phyloP scores from a whole-genome alignment of 2,888 invertebrate species.

The Tenthredo mesomela region DNA sequence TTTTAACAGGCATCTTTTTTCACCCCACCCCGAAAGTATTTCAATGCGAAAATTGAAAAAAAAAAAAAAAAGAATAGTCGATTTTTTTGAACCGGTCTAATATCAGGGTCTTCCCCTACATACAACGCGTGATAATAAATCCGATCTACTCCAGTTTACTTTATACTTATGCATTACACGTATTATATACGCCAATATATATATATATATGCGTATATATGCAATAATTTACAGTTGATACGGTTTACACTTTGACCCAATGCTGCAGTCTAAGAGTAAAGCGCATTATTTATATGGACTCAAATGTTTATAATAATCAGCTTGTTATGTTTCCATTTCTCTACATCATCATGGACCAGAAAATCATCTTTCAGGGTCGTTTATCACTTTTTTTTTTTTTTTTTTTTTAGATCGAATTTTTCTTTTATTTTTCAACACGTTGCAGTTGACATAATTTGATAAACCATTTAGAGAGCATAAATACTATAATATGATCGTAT shows the following conservation, averaged over 20 bases:
- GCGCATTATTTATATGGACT: background rate
- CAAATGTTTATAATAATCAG: background rate
- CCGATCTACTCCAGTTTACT: background rate
- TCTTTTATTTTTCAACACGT: background rate
- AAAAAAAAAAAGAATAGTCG: too few relatives aligned
- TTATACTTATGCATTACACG: background rate
- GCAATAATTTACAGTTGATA: constrained; percentile 1
- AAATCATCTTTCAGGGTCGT: background rate
- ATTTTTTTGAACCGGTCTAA: too few relatives aligned
- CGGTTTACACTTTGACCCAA: constrained; percentile 14
- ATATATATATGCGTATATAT: background rate
- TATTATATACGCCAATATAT: background rate
- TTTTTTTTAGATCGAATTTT: background rate
- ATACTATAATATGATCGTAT: background rate
- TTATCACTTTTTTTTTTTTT: background rate
- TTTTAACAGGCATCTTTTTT: too few relatives aligned
- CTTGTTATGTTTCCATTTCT: background rate
- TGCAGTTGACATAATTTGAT: background rate
- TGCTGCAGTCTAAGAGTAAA: constrained; percentile 5
- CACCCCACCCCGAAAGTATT: too few relatives aligned
- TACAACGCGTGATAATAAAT: background rate
- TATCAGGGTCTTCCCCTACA: background rate
- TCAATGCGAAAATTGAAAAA: too few relatives aligned
- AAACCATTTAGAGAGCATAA: background rate
- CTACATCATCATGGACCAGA: background rate